Percentiles rank a stretch among this genome's conserved stretches.
Conservation (phyloP, 2,797 vertebrate genomes). For the Sparidentex hasta region DNA sequence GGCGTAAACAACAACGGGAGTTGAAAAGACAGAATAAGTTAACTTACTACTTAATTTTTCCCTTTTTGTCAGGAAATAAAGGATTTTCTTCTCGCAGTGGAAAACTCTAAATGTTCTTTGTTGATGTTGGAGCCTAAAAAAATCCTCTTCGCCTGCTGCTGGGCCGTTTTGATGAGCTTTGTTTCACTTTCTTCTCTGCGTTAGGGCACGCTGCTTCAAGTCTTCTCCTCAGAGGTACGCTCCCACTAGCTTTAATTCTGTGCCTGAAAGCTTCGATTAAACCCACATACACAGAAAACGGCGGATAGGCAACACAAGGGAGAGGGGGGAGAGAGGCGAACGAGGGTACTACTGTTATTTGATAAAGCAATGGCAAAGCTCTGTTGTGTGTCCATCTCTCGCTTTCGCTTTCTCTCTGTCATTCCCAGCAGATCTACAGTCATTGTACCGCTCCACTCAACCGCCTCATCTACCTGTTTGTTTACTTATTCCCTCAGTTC, state of each 20-base stretch:
- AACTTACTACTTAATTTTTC: not conserved
- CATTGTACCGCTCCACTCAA: constrained; percentile 66
- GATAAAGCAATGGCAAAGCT: constrained; percentile 37
- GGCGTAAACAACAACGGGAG: not conserved
- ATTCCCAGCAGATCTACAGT: constrained; percentile 64
- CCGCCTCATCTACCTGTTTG: constrained; percentile 74
- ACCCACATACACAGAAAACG: constrained; percentile 50
- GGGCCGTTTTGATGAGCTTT: constrained; percentile 52
- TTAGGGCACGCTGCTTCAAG: constrained; percentile 32
- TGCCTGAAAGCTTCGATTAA: constrained; percentile 71
- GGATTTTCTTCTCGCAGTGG: not conserved
- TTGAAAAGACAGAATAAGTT: not conserved
- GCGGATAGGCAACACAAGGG: constrained; percentile 39
- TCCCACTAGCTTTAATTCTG: constrained; percentile 63
- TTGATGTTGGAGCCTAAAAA: constrained; percentile 18
- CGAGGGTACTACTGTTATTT: constrained; percentile 39
- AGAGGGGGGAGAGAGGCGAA: constrained; percentile 16
- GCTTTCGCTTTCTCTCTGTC: constrained; percentile 44
- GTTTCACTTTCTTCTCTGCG: constrained; percentile 53
- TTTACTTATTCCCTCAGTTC: constrained; percentile 73
- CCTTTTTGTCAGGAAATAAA: not conserved
- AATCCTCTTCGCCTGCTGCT: constrained; percentile 7
- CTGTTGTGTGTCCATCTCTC: constrained; percentile 51
- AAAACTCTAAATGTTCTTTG: not conserved
- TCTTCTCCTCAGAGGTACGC: constrained; percentile 57